Base-by-base conservation (phyloP, 2,113 vertebrate species). In the Lophotis ruficrista region DNA sequence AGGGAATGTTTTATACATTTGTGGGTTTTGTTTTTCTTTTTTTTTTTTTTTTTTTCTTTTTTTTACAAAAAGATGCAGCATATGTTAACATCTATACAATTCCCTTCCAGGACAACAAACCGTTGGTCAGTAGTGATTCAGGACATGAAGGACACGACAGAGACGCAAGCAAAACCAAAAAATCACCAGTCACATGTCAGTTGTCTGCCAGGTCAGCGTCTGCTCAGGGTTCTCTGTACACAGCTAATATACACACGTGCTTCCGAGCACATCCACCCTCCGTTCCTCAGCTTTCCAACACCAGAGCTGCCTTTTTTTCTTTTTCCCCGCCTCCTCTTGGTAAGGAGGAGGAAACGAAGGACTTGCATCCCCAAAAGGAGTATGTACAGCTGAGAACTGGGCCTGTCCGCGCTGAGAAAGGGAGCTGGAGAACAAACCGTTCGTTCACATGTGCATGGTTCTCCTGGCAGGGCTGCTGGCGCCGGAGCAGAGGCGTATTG, bases 91-190 rank as follows among this genome's bases (percentile, higher is more conserved):
- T 38, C 91, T 95, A 82, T 83, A 97, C 81, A 95, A 47, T 95
- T 97, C 95, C 91, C 91, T 94, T 87, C 83, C 79, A 95, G 81
- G 86, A 97, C 81, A 87, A 93, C 38, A 68, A 70, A 96, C 58
- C 8, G 6, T 90, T 93, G 96, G 94, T 96, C 92, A 96, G 95
- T 96, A 97, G 95, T 95, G 97, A 97, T 93, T 97, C 81, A 90
- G 82, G 71, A 58, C 92, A 96, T 92, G 53, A 96, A 91, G 77
- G 81, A 94, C 75, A 71, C 7, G 27, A 82, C 87, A 90, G 83
- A 37, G 66, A 97, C 21, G 38, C 78, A 75, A 96, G 73, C 69
- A 60, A 93, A 83, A 48, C 56, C 47, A 4, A 66, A 77, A 51
- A 73, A 87, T 10, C 20, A 66, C 2, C 4, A 93, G 84, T 72